Percentiles rank a stretch among this genome's conserved stretches.
phyloP scores from a whole-genome alignment of 2,797 vertebrate species.

The Discoglossus pictus region DNA sequence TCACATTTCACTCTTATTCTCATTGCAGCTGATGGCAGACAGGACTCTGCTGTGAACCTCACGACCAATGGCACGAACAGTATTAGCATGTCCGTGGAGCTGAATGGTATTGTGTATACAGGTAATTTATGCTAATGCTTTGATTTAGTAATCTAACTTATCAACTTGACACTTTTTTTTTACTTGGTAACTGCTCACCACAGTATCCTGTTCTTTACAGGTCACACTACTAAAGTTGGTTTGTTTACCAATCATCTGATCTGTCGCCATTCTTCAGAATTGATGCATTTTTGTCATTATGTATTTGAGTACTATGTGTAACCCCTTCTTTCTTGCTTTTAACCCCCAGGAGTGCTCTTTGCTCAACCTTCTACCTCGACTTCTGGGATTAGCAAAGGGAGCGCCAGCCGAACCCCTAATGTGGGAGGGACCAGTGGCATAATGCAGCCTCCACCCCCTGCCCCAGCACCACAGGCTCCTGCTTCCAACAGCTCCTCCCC shows the following conservation, averaged over 20 bases:
- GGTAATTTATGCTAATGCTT: slow-evolving; percentile 68
- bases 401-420: slow-evolving; percentile 40
- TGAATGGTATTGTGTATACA: slow-evolving; percentile 91
- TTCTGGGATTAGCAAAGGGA: slow-evolving; percentile 72
- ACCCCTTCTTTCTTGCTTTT: not conserved
- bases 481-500: slow-evolving; percentile 79
- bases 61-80: slow-evolving; percentile 85
- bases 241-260: too few species aligned
- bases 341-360: slow-evolving; percentile 89
- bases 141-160: too few species aligned
- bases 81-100: slow-evolving; percentile 97
- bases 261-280: too few species aligned
- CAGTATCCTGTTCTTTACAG: too few species aligned
- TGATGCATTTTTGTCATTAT: too few species aligned
- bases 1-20: not conserved
- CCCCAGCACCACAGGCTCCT: slow-evolving; percentile 76
- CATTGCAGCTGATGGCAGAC: slow-evolving; percentile 73
- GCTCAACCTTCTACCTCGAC: slow-evolving; percentile 83
- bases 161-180: not conserved
- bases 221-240: too few species aligned
- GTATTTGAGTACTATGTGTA: too few species aligned
- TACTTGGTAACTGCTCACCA: not conserved
- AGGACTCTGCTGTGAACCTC: slow-evolving; percentile 76
- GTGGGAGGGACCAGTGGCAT: slow-evolving; percentile 38
- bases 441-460: slow-evolving; percentile 45